Base-by-base conservation (phyloP, 2,888 invertebrate genomes). In the Cetonia aurata region DNA sequence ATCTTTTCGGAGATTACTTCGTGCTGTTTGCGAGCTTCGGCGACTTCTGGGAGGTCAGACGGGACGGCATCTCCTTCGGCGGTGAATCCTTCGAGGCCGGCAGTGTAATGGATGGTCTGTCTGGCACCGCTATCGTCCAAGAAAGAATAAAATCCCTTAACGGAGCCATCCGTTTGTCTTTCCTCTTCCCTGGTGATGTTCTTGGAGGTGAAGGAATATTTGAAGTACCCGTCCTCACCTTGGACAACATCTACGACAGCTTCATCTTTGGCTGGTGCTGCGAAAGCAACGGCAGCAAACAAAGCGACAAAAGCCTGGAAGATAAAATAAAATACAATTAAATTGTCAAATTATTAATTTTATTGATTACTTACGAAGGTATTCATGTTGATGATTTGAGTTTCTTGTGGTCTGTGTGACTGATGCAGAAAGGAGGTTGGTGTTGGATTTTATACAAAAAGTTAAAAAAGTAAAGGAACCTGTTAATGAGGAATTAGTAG, bases 121-220 rank as follows among this genome's bases (percentile, higher is more conserved):
- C 46, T 52, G 1, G 19, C 42, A 25, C 72, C 72, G 31, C 41
- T n/a, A 31, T 52, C 55, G 48, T 72, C 72, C 15, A 70, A 10
- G 57, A 60, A 72, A 10, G 67, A 60, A 42, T 46, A 72, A 44
- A 19, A 53, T 19, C 72, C 72, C 15, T 59, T 59, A 25, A 68
- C 50, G 25, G 55, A 53, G 10, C 72, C 72, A 19, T 72, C 72
- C 10, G 53, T 67, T 55, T 62, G 9, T 10, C 60, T 59, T 52
- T 70, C 66, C 31, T 72, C 72, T 15, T 44, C 48, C 41, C 71
- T 67, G 42, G 67, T 71, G 41, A 67, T 67, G 33, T 66, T 71
- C 25, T 55, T 65, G 8, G 70, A 65, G 0, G n/a, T 59, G 55
- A 67, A 71, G 31, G 42, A 48, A 44, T 65, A 71, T 41, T 67